These are phyloP conservation scores for Epinephelus coioides DNA, from an alignment of 2,797 vertebrate species.

Conservation along the genomic window DNA sequence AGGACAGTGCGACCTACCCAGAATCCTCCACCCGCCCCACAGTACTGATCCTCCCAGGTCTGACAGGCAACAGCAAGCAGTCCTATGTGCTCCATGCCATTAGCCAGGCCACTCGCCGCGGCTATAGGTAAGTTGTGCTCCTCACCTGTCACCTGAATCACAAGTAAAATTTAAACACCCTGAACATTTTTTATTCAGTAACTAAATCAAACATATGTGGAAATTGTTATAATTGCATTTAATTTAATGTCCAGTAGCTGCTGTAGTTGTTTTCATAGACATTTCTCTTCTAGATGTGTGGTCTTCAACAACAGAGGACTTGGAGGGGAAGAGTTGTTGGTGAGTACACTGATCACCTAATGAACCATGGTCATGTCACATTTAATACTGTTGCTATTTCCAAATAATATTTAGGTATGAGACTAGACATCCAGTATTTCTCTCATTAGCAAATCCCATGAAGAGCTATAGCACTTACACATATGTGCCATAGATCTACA, in stretches of 20 bases:
- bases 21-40: slow-evolving; percentile 84
- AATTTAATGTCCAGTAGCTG: neutral
- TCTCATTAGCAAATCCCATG: neutral
- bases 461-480: neutral
- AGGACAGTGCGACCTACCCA: slow-evolving; percentile 60
- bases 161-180: neutral
- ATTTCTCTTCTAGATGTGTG: slow-evolving; percentile 81
- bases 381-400: neutral
- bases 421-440: neutral
- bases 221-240: neutral
- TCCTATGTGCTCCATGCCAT: slow-evolving; percentile 86
- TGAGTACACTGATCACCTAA: slow-evolving; percentile 60
- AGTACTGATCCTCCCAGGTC: slow-evolving; percentile 88
- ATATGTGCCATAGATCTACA: neutral
- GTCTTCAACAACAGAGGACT: slow-evolving; percentile 91
- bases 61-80: slow-evolving; percentile 88
- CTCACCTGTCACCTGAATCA: neutral
- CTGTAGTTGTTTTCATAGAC: neutral
- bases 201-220: neutral
- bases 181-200: neutral
- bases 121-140: slow-evolving; percentile 84
- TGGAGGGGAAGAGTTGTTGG: slow-evolving; percentile 88
- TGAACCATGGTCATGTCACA: neutral
- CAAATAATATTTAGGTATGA: neutral
- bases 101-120: slow-evolving; percentile 76